Evolutionary conservation across 2,113 vertebrate species (phyloP), one percentile per base, ranked within the genome.

Genomic region (Callocephalon fimbriatum): DNA sequence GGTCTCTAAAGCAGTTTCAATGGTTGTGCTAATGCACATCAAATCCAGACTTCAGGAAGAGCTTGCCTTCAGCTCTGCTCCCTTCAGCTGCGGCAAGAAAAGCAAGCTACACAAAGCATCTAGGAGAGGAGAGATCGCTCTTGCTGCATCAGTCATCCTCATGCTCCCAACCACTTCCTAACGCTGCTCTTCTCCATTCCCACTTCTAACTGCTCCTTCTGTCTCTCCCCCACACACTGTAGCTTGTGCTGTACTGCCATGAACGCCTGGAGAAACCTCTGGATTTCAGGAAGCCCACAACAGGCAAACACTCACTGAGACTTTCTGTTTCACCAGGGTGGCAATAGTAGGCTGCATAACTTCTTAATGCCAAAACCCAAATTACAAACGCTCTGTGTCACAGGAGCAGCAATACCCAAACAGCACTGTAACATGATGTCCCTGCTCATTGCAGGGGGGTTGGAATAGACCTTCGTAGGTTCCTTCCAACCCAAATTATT

Each of bases 371-470:
- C 78, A 58, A 53, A 32, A 9, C 14, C 2, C 51, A 45, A 40
- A 50, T 10, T 8, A 61, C 23, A 25, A 40, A 6, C 2, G 19
- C 65, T 37, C 50, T 71, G 70, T 65, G 67, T 45, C 74, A 29
- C 9, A 35, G 65, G 12, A 63, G 56, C 58, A 83, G 58, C 38
- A 42, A 29, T 9, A 15, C 22, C 53, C 29, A 7, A 18, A 6
- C 18, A 80, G 48, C 12, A 42, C 16, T 12, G 0, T 1, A 11
- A 25, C 0, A 1, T 15, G 21, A 35, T 15, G 56, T 35, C 32
- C 21, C 32, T 58, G 56, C 56, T 58, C 56, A 35, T 35, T 22
- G 32, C 32, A 58, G 9, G 13, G 32, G 21, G 21, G 21, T 23
- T n/a, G 32, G 56, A 58, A 13, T 35, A n/a, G 21, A 58, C 21